Conservation (phyloP, 2,797 vertebrate genomes). For the Propithecus deckenii region DNA sequence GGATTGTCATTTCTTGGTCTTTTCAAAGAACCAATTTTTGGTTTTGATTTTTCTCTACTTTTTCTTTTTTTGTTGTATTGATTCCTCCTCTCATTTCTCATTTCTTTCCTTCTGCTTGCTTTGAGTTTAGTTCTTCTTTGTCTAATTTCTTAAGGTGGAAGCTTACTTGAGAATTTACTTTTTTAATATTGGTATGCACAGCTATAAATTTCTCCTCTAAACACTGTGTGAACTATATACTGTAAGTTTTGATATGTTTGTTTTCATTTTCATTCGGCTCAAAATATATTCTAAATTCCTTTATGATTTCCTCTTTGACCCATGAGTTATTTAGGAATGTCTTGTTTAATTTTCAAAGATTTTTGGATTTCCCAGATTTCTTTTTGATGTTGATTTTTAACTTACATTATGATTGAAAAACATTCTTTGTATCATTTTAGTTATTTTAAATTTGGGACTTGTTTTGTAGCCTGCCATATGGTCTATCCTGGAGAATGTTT, state of each 20-base stretch:
- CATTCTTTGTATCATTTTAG: neutral
- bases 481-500: neutral
- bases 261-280: conserved; percentile 10
- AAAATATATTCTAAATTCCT: neutral
- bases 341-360: neutral
- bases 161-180: neutral
- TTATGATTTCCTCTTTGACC: neutral
- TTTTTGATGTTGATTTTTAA: neutral
- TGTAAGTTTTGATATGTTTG: neutral
- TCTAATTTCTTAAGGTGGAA: neutral
- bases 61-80: neutral
- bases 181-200: neutral
- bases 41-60: neutral
- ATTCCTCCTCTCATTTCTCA: neutral
- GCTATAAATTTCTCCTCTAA: neutral
- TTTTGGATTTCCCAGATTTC: neutral
- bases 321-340: neutral
- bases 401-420: neutral
- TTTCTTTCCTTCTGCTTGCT: neutral
- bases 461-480: neutral
- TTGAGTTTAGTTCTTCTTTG: neutral
- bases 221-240: neutral
- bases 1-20: neutral
- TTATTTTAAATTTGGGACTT: neutral
- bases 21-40: neutral